These are phyloP conservation scores for Scolopax rusticola DNA, from an alignment of 2,797 vertebrate species.

Conservation along the genomic window DNA sequence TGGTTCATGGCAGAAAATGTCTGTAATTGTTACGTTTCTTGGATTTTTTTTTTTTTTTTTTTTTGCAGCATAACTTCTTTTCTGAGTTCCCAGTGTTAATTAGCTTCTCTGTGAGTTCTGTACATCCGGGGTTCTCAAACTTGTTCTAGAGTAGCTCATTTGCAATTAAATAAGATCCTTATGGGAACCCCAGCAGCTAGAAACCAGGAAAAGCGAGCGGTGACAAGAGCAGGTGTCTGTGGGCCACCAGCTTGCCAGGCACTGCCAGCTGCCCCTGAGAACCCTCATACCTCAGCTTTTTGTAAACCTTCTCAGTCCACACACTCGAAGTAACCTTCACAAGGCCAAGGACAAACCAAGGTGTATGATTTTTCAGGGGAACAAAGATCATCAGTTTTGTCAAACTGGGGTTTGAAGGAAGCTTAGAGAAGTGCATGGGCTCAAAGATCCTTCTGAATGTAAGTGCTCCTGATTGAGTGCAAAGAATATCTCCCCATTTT, in stretches of 20 bases:
- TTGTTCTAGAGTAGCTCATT: neutral
- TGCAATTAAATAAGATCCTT: neutral
- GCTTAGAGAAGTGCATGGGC: conserved; percentile 59
- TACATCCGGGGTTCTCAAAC: conserved; percentile 13
- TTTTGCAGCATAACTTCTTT: neutral
- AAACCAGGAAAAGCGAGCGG: neutral
- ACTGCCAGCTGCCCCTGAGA: conserved; percentile 26
- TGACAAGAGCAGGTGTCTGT: neutral
- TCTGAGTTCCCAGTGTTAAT: conserved; percentile 68
- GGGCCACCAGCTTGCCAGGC: neutral
- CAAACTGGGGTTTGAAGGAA: conserved; percentile 49
- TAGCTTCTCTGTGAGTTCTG: conserved; percentile 59
- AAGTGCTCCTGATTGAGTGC: conserved; percentile 58
- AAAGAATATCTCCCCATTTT: conserved; percentile 40
- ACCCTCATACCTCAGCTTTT: neutral
- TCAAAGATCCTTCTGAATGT: conserved; percentile 70
- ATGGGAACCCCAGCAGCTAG: neutral
- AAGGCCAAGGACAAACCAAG: conserved; percentile 60
- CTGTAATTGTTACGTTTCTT: conserved; percentile 23
- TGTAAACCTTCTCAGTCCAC: neutral
- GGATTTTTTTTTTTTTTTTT: neutral
- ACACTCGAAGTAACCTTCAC: neutral
- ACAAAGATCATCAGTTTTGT: conserved; percentile 43
- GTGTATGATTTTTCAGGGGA: conserved; percentile 71
- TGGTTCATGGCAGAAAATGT: conserved; percentile 63